A percentile compares a stretch with the other conserved stretches of the same genome.
phyloP scores from a whole-genome alignment of 2,888 invertebrate genomes.

The Calliscelio sp. region DNA sequence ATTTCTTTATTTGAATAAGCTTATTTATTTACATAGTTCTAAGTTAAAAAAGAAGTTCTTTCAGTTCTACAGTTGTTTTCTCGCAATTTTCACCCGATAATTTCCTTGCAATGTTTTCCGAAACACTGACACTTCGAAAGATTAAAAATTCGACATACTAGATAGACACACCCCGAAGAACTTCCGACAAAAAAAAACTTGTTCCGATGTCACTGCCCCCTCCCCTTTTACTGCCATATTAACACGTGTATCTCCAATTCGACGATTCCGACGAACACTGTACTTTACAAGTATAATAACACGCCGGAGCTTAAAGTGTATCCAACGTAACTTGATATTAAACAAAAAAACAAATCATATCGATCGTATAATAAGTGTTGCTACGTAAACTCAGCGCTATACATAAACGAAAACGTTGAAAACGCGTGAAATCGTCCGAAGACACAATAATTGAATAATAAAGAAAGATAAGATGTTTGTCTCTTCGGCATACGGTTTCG shows the following conservation, averaged over 20 bases:
- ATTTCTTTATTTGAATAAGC: not conserved
- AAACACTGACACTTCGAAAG: no score
- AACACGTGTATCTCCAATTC: slow-evolving; percentile 40
- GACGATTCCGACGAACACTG: slow-evolving; percentile 53
- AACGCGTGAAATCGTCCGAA: slow-evolving; percentile 47
- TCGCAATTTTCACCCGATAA: no score
- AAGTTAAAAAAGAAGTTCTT: no score
- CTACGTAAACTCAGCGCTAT: slow-evolving; percentile 65
- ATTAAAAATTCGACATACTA: slow-evolving; percentile 8
- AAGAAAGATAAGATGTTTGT: slow-evolving; percentile 18
- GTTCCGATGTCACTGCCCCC: not conserved
- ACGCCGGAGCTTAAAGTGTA: slow-evolving; percentile 71
- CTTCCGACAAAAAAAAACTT: not conserved
- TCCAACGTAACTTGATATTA: slow-evolving; percentile 73
- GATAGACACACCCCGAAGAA: not conserved
- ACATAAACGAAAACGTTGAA: slow-evolving; percentile 41
- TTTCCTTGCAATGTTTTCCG: slow-evolving; percentile 21
- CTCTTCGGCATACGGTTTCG: slow-evolving; percentile 46
- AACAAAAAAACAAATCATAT: slow-evolving; percentile 67
- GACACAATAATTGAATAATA: slow-evolving; percentile 9
- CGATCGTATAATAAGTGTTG: slow-evolving; percentile 74
- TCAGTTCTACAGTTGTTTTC: no score
- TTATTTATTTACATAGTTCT: not conserved
- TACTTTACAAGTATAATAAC: no score
- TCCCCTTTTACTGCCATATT: not conserved